Base-by-base conservation (phyloP, 2,113 vertebrate species). In the Seriola rivoliana region DNA sequence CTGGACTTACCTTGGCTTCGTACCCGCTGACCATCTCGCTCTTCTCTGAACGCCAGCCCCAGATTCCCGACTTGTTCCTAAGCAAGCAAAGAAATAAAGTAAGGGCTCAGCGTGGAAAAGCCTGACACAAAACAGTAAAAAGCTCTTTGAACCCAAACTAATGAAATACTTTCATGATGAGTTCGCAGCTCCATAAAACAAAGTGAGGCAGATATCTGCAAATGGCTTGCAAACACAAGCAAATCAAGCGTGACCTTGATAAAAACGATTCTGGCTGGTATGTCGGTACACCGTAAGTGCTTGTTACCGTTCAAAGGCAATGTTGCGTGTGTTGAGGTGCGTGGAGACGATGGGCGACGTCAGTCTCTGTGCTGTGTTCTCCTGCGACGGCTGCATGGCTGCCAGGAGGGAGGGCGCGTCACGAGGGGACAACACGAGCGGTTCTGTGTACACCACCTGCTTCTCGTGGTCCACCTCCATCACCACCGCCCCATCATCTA, bases 381-480 rank as follows among this genome's bases (percentile, higher is more conserved):
- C 98, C 89, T 98, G 97, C 0, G 95, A 96, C 36, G 98, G 98
- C 92, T 96, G 93, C 98, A 99, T 97, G 93, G 98, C 97, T 0
- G 97, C 96, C 88, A 99, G 95, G 80, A 99, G 96, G 7, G 94
- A 96, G 36, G 97, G 96, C 0, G 97, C 95, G 29, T 98, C 97
- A 0, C 95, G 97, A 40, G 96, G 91, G 4, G 97, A 93, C 34
- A 98, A 92, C 0, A 97, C 96, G 14, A 99, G 94, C 0, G 94
- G 97, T 93, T 99, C 98, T 0, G 97, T 97, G 94, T 98, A 98
- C 21, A 99, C 98, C 91, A 98, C 96, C 92, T 98, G 97, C 93
- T 97, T 97, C 94, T 99, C 97, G 0, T 99, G 98, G 93, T 99
- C 98, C 68, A 99, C 97, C 90, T 99, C 98, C 98, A 99, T 98